These are phyloP conservation scores for Lasioglossum figueresi DNA, from an alignment of 2,888 invertebrate genomes.

Conservation along the genomic window DNA sequence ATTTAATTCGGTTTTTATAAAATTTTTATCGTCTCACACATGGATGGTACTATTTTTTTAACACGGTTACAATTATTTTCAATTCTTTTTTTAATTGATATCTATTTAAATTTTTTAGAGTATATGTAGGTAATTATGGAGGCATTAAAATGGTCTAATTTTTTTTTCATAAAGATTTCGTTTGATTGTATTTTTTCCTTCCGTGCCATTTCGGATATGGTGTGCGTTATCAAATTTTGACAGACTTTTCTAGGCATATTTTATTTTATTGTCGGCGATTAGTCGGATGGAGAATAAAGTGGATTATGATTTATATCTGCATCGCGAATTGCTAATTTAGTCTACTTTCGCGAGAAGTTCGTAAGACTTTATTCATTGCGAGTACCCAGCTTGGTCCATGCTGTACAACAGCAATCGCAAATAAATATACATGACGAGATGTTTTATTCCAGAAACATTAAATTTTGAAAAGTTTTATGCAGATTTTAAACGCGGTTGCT, in stretches of 20 bases:
- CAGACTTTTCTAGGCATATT: background rate
- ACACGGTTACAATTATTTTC: background rate
- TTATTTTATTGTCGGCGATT: background rate
- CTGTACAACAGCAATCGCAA: background rate
- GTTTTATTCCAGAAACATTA: background rate
- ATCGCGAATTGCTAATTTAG: background rate
- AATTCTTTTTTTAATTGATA: background rate
- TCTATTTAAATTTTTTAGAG: background rate
- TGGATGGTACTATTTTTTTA: background rate
- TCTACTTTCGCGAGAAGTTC: slow-evolving; percentile 30
- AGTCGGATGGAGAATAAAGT: background rate
- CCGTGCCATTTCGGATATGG: background rate
- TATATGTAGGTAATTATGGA: background rate
- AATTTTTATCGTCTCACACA: too few species aligned
- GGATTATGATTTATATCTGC: background rate
- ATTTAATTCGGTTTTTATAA: background rate
- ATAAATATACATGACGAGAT: background rate
- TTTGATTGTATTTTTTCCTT: background rate
- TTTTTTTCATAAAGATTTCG: background rate
- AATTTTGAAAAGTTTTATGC: background rate
- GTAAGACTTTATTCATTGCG: slow-evolving; percentile 11
- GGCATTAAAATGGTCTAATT: background rate
- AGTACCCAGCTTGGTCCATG: slow-evolving; percentile 35
- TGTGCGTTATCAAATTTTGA: background rate
- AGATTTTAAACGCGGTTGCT: background rate